phyloP scores from a whole-genome alignment of 1,140 invertebrate genomes.

The Brachionus koreanus region DNA sequence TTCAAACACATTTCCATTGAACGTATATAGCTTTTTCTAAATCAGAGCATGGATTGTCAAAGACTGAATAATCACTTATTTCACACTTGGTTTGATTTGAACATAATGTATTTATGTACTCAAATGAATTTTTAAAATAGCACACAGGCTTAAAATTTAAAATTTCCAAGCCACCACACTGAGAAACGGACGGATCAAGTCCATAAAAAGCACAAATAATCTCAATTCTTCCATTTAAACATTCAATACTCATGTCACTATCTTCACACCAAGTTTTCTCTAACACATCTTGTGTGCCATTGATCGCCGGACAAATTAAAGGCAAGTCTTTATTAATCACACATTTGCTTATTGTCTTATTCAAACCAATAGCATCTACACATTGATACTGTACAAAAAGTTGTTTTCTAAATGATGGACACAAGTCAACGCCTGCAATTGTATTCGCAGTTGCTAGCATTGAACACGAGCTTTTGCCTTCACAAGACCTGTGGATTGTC shows the following conservation, averaged over 20 bases:
- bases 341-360: conserved; percentile 4
- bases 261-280: conserved; percentile 35
- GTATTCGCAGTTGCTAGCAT: neutral
- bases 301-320: neutral
- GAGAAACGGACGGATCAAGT: conserved; percentile 2
- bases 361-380: neutral
- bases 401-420: conserved; percentile 12
- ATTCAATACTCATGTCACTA: conserved; percentile 14
- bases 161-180: neutral
- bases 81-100: neutral
- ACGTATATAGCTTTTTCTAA: conserved; percentile 17
- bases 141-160: conserved; percentile 7
- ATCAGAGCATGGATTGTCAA: neutral
- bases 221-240: conserved; percentile 5
- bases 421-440: neutral
- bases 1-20: conserved; percentile 27
- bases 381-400: conserved; percentile 40
- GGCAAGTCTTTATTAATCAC: neutral
- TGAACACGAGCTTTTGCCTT: neutral
- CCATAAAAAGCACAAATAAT: conserved; percentile 36
- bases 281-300: neutral
- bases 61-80: neutral
- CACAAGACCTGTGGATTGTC: neutral
- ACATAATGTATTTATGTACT: neutral
- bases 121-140: conserved; percentile 24